phyloP scores from a whole-genome alignment of 2,888 invertebrate species.

The Limnephilus marmoratus region DNA sequence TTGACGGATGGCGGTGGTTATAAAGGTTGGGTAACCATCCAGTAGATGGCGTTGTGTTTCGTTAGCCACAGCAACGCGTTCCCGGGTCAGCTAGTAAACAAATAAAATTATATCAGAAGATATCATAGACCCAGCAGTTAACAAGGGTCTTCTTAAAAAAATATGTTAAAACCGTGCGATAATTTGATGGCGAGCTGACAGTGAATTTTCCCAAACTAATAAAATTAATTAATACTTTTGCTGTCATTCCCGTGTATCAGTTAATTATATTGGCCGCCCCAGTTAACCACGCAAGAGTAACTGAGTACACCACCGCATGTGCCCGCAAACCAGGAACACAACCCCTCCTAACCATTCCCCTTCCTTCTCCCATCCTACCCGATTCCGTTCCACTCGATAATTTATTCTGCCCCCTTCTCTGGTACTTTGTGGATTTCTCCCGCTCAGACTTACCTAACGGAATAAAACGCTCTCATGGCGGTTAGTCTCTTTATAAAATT shows the following conservation, averaged over 20 bases:
- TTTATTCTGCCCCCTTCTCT: conserved; percentile 33
- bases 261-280: conserved; percentile 8
- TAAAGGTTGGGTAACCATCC: no score
- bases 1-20: no score
- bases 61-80: no score
- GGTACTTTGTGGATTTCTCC: conserved; percentile 34
- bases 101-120: no score
- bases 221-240: neutral
- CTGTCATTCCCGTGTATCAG: neutral
- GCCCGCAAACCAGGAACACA: conserved; percentile 29
- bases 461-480: conserved; percentile 23
- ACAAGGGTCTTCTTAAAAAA: no score
- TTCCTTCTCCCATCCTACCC: neutral
- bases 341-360: neutral
- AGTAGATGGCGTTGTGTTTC: no score
- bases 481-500: conserved; percentile 5
- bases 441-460: neutral
- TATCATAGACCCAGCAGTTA: no score
- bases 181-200: no score
- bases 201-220: no score
- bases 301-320: neutral
- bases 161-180: no score
- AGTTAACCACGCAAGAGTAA: conserved; percentile 6
- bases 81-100: no score
- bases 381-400: conserved; percentile 41